Evolutionary conservation across 2,113 vertebrate genomes (phyloP), one percentile per base, ranked within the genome.

Genomic region (Pachyramphus minor): DNA sequence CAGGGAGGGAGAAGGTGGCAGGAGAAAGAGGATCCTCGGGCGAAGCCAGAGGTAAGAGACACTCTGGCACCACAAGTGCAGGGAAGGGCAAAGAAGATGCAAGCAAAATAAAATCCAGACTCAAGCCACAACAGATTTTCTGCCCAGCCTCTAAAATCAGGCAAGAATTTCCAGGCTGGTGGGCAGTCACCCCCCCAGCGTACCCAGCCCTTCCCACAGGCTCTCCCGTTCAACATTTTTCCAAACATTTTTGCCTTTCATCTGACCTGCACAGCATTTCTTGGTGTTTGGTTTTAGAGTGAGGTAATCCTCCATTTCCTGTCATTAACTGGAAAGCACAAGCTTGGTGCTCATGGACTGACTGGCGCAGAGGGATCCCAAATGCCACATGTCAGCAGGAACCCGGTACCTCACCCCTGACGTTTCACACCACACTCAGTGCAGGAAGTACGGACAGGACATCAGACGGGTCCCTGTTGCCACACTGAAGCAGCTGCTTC

Each of bases 221-320:
- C 69, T 81, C 63, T 77, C 68, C 56, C 1, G 1, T 63, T 78
- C 79, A 81, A 55, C 66, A 27, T 67, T 83, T 76, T 71, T 81
- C n/a, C 35, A 94, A 62, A 81, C 50, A 22, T 89, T 84, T 84
- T 81, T 82, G 88, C 74, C 73, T 96, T 83, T 92, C 69, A 64
- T 85, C 92, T 94, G 91, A 92, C 93, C 75, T 73, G 37, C 8
- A 4, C 33, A 1, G 18, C 69, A 60, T 89, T 92, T 95, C 77
- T 92, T 35, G 18, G 73, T 88, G 71, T 84, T 87, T 52, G 73
- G 73, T 75, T 96, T 96, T 85, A 59, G 73, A 95, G 92, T 94
- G 92, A 97, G 95, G 87, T 97, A 98, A 98, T 96, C 95, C 97
- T 97, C 97, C 93, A 95, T 97, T 98, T 98, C 98, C 98, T 97